A percentile compares a stretch with the other conserved stretches of the same genome.
Conservation (phyloP, 2,888 invertebrate species). For the Hyppa rectilinea region DNA sequence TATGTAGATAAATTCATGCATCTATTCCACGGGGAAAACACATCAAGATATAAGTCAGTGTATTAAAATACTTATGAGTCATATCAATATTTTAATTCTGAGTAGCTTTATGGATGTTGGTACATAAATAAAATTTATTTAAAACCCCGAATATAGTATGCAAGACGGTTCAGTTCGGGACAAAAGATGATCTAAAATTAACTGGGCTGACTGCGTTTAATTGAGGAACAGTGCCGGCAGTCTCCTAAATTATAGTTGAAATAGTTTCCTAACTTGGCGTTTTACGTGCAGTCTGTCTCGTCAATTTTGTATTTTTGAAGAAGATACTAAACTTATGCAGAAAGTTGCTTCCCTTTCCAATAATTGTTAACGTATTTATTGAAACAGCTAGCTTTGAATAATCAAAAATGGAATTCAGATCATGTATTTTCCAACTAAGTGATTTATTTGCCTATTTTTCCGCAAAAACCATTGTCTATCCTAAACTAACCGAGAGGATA, state of each 20-base stretch:
- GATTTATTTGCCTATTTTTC: constrained; percentile 13
- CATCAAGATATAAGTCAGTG: constrained; percentile 7
- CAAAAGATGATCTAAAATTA: constrained; percentile 17
- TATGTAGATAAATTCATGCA: constrained; percentile 14
- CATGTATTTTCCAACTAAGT: constrained; percentile 16
- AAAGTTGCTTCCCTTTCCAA: not conserved
- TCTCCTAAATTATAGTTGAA: constrained; percentile 11
- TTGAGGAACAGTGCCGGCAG: constrained; percentile 1
- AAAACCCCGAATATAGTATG: not conserved
- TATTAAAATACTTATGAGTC: not conserved
- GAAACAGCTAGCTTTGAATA: constrained; percentile 5
- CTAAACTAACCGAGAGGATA: constrained; percentile 33
- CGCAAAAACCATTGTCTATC: constrained; percentile 40
- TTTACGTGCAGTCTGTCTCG: constrained; percentile 2
- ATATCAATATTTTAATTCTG: not conserved
- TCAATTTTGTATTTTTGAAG: constrained; percentile 18
- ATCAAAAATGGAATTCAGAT: constrained; percentile 3
- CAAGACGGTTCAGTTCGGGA: not conserved
- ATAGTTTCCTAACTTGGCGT: constrained; percentile 13
- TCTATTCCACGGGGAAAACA: constrained; percentile 7
- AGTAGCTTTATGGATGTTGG: not conserved
- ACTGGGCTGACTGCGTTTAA: constrained; percentile 7
- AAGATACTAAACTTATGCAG: not conserved
- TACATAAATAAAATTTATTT: not conserved
- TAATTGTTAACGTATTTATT: constrained; percentile 1